Evolutionary conservation across 2,888 invertebrate genomes (phyloP).

Genomic region (Hanleya hanleyi): DNA sequence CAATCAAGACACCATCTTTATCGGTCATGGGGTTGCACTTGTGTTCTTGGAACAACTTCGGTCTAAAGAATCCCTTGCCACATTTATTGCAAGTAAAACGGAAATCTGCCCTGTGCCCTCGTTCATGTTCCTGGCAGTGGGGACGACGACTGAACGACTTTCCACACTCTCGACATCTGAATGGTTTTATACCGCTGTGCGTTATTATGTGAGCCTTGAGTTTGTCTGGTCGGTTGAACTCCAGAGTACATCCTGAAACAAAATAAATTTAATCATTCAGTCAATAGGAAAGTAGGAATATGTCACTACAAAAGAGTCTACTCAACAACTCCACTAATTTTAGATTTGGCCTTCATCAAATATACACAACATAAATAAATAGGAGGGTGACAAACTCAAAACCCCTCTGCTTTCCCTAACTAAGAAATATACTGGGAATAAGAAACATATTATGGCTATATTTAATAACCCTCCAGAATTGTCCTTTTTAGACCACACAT

Average conservation of each 20-base stretch:
- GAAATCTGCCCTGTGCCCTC: conserved; percentile 67
- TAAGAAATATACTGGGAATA: no score
- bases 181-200: conserved; percentile 76
- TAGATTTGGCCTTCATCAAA: no score
- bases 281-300: no score
- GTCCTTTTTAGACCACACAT: no score
- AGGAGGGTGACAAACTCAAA: no score
- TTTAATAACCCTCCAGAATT: no score
- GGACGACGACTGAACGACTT: conserved; percentile 70
- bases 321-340: no score
- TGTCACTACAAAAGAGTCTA: no score
- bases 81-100: conserved; percentile 64
- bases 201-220: conserved; percentile 80
- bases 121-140: conserved; percentile 70
- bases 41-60: conserved; percentile 64
- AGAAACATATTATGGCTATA: no score
- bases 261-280: no score
- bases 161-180: conserved; percentile 70
- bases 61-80: conserved; percentile 64
- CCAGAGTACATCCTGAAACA: conserved; percentile 77
- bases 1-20: background rate
- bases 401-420: no score
- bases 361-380: no score
- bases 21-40: conserved; percentile 47
- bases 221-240: conserved; percentile 79